phyloP scores from a whole-genome alignment of 2,888 invertebrate species.

The Lycaena phlaeas region DNA sequence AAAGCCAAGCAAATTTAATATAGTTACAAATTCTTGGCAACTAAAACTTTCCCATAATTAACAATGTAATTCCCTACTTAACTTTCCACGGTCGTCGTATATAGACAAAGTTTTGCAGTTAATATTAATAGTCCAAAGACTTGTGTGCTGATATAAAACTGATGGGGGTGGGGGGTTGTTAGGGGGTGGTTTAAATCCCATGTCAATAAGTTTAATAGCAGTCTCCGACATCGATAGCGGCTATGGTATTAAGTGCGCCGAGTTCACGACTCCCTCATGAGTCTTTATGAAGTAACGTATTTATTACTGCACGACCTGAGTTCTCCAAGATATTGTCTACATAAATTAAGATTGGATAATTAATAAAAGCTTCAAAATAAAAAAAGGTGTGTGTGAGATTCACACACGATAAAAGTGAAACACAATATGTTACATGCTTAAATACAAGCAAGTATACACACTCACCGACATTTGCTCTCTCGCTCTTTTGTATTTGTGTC shows the following conservation, averaged over 20 bases:
- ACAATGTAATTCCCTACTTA: neutral
- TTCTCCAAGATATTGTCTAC: neutral
- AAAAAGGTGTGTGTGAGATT: too few relatives aligned
- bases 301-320: conserved; percentile 15
- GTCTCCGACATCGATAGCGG: conserved; percentile 17
- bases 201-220: conserved; percentile 22
- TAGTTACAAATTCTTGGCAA: too few relatives aligned
- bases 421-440: too few relatives aligned
- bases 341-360: neutral
- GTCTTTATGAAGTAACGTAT: conserved; percentile 22
- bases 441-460: too few relatives aligned
- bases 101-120: neutral
- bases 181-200: conserved; percentile 15
- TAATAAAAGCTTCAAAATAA: too few relatives aligned
- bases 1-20: too few relatives aligned
- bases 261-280: conserved; percentile 17
- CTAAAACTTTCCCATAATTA: neutral
- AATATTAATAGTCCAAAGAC: neutral
- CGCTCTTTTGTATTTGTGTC: too few relatives aligned
- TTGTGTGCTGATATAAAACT: conserved; percentile 8
- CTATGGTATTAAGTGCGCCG: conserved; percentile 1
- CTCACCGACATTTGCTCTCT: too few relatives aligned
- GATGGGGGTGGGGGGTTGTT: conserved; percentile 8
- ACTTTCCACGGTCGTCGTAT: neutral
- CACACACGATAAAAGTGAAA: too few relatives aligned